Conservation (phyloP, 2,113 vertebrate species). For the Climacteris rufus region DNA sequence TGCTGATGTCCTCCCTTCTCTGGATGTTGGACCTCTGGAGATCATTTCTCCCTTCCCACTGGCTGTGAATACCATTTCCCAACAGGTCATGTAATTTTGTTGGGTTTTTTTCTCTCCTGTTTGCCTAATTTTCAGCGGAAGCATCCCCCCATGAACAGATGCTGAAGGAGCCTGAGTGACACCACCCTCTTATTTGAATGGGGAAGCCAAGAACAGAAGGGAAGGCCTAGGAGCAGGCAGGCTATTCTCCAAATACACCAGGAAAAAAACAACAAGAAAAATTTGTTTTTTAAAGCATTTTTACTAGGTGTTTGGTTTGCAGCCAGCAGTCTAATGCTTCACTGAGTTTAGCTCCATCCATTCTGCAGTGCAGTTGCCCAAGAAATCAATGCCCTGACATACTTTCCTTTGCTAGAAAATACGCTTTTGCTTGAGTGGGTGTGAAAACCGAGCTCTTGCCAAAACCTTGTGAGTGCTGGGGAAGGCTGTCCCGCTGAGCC, state of each 20-base stretch:
- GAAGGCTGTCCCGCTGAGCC: not conserved
- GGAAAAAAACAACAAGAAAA: not conserved
- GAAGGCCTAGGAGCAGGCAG: not conserved
- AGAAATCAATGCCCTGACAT: slow-evolving; percentile 45
- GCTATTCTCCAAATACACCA: not conserved
- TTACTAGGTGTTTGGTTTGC: slow-evolving; percentile 10
- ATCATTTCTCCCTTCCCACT: not conserved
- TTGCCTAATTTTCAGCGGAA: not conserved
- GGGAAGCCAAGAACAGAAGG: not conserved
- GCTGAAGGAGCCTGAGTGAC: not conserved
- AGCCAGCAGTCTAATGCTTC: slow-evolving; percentile 13
- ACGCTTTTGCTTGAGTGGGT: slow-evolving; percentile 30
- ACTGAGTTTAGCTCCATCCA: not conserved
- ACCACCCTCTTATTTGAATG: not conserved
- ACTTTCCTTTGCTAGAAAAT: slow-evolving; percentile 21
- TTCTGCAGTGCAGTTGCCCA: not conserved
- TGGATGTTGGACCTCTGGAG: not conserved
- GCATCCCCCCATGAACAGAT: not conserved
- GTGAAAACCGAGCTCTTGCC: not conserved
- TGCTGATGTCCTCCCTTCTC: not conserved
- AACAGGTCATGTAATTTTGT: not conserved
- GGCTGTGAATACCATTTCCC: not conserved
- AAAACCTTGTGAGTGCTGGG: not conserved
- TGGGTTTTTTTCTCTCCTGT: not conserved
- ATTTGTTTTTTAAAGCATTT: not conserved